A percentile compares a stretch with the other conserved stretches of the same genome.
Evolutionary conservation across 2,113 vertebrate species (phyloP).

Genomic region (Tyto alba): DNA sequence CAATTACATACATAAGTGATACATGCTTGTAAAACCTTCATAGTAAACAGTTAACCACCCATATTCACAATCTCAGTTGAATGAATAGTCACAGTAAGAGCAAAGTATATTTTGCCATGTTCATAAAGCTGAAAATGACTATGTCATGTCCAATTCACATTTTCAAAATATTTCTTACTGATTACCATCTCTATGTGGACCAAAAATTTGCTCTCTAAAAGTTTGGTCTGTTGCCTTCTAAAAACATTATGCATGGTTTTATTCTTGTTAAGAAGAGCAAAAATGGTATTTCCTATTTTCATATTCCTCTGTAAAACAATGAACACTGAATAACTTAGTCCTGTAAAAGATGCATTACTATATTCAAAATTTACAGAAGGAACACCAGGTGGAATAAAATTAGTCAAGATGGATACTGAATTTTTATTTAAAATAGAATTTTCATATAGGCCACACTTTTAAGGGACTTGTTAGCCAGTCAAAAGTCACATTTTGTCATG

Average conservation of each 20-base stretch:
- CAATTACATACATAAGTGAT: neutral
- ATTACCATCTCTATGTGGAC: neutral
- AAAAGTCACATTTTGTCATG: neutral
- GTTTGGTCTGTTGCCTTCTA: neutral
- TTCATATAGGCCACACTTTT: neutral
- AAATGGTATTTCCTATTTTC: neutral
- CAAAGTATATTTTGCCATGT: neutral
- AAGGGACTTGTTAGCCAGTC: neutral
- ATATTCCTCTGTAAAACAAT: neutral
- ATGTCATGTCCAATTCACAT: neutral
- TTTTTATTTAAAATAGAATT: neutral
- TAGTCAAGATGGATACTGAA: neutral
- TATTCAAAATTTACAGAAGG: neutral
- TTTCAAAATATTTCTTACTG: neutral
- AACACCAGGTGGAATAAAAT: neutral
- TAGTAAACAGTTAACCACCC: neutral
- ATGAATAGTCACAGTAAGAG: neutral
- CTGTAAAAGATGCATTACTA: neutral
- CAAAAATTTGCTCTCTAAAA: neutral
- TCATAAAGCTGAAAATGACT: neutral
- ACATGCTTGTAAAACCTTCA: neutral
- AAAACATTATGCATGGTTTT: neutral
- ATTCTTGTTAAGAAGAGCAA: neutral
- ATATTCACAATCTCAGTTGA: neutral
- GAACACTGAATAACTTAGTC: neutral